These are phyloP conservation scores for Heliconius hewitsoni DNA, from an alignment of 1,140 invertebrate genomes.

Conservation along the genomic window DNA sequence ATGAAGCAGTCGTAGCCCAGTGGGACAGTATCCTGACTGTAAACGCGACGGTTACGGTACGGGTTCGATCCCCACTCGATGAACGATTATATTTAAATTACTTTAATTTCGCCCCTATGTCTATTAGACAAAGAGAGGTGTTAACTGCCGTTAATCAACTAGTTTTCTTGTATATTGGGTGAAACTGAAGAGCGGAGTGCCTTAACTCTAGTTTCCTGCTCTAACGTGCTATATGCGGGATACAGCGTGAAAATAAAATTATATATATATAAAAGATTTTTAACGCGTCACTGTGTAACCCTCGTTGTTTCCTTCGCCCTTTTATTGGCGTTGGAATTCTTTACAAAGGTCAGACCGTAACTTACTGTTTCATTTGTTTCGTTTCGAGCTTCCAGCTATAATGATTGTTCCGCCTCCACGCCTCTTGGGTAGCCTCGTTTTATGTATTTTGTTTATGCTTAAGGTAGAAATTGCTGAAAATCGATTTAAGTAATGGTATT, in stretches of 20 bases:
- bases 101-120: neutral
- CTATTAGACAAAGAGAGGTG: neutral
- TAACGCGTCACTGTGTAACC: conserved; percentile 32
- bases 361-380: conserved; percentile 56
- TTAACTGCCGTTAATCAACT: neutral
- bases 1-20: neutral
- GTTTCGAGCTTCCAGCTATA: conserved; percentile 30
- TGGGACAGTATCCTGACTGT: neutral
- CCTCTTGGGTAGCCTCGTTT: neutral
- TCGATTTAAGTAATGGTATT: neutral
- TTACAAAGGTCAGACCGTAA: conserved; percentile 58
- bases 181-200: neutral
- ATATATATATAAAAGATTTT: neutral
- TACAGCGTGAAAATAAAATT: neutral
- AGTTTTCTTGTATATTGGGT: neutral
- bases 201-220: neutral
- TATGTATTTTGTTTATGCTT: neutral
- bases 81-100: neutral
- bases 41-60: neutral
- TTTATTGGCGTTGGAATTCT: conserved; percentile 63
- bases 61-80: neutral
- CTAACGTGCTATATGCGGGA: neutral
- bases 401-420: conserved; percentile 15
- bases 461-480: neutral
- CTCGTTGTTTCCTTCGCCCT: conserved; percentile 52